These are phyloP conservation scores for Cyclophora albipunctata DNA, from an alignment of 2,888 invertebrate species.

Conservation along the genomic window DNA sequence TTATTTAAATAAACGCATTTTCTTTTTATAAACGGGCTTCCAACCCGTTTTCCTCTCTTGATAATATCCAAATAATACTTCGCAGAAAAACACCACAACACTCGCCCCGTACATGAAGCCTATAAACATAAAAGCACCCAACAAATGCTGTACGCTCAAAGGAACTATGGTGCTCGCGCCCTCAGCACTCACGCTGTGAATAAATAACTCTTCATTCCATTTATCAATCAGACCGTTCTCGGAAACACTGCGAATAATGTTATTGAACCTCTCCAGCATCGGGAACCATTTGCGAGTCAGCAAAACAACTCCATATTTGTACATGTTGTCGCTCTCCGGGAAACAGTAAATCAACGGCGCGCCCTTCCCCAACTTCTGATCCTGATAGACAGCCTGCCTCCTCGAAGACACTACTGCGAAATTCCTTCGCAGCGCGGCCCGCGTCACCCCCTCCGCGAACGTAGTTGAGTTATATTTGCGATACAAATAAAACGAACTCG, in stretches of 20 bases:
- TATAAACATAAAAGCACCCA: conserved; percentile 67
- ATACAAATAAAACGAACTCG: conserved; percentile 65
- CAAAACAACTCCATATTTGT: conserved; percentile 68
- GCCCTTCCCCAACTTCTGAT: conserved; percentile 61
- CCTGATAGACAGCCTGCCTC: conserved; percentile 62
- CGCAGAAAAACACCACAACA: conserved; percentile 49
- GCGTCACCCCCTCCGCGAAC: conserved; percentile 55
- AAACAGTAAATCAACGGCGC: conserved; percentile 61
- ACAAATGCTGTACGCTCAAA: conserved; percentile 54
- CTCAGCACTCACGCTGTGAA: conserved; percentile 37
- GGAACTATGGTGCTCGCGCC: conserved; percentile 47
- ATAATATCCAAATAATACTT: conserved; percentile 28
- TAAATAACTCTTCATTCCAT: conserved; percentile 63
- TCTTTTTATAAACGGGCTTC: conserved; percentile 1
- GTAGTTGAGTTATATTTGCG: conserved; percentile 61
- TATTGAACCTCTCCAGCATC: conserved; percentile 57
- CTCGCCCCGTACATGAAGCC: conserved; percentile 55
- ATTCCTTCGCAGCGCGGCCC: conserved; percentile 52
- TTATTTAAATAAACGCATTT: neutral
- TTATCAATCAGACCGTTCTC: conserved; percentile 69
- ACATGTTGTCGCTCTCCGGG: conserved; percentile 59
- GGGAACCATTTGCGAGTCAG: conserved; percentile 66
- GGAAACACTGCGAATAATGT: conserved; percentile 61
- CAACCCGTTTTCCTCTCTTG: conserved; percentile 7
- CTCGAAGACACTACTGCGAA: conserved; percentile 64